Base-by-base conservation (phyloP, 2,113 vertebrate genomes). In the Heterotilapia buettikoferi region DNA sequence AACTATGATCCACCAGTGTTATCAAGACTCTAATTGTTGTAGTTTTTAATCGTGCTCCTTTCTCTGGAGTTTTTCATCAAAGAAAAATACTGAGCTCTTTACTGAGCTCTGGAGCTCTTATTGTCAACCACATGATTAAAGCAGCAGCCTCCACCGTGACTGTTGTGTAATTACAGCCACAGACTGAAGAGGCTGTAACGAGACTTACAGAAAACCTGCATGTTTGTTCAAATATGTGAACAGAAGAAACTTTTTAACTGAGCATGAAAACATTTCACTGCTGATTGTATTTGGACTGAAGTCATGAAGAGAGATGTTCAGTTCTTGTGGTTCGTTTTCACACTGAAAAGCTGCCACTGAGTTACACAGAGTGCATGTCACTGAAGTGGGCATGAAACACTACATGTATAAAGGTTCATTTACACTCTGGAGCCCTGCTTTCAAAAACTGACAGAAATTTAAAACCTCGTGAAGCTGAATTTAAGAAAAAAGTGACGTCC, bases 321-420 rank as follows among this genome's bases (percentile, higher is more conserved):
- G 78, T 36, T 86, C 73, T 79, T 13, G 24, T 9, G 61, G 53
- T 12, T 80, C 6, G 56, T 86, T 84, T 87, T 91, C 80, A 80
- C 3, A 6, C 21, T 50, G 50, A 84, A 82, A 86, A 63, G 88
- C 26, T 26, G 11, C 82, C 84, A 2, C 8, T 43, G 86, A 90
- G 54, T 29, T 79, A 90, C 90, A 88, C 82, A 5, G 3, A 14
- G 59, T 78, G 92, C 81, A 83, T 80, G 80, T 29, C 12, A 2
- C 6, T 9, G 57, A 59, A 0, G 26, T 59, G 57, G 14, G 26
- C 7, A 0, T 18, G 14, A 59, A 31, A 59, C 57, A 59, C 13
- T 16, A 13, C 2, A 3, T 31, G 14, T 2, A 31, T 4, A 31
- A 29, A 59, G 56, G 7, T 31, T 57, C 11, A 16, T 16, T 59